These are phyloP conservation scores for Amphipoea oculea DNA, from an alignment of 2,888 invertebrate species.

Conservation along the genomic window DNA sequence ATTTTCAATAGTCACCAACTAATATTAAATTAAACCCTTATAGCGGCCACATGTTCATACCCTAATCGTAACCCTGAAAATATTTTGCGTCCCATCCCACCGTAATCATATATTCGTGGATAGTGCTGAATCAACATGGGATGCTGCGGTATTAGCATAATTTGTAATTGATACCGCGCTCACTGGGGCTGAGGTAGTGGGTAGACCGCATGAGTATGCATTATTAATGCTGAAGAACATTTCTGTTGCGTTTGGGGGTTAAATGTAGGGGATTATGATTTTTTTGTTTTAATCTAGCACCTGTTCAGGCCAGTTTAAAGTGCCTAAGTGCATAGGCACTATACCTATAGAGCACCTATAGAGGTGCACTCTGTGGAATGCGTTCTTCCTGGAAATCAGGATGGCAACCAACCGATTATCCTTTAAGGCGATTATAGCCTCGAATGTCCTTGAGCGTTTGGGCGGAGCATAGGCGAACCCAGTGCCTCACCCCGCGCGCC, in stretches of 20 bases:
- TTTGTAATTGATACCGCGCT: conserved; percentile 71
- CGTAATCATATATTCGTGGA: conserved; percentile 47
- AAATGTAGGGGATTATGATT: not conserved
- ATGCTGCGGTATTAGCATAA: conserved; percentile 72
- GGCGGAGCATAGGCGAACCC: too few species aligned
- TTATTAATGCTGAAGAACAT: conserved; percentile 26
- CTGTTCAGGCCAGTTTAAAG: not conserved
- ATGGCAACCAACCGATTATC: too few species aligned
- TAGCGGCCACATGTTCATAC: conserved; percentile 15
- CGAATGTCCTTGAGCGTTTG: too few species aligned
- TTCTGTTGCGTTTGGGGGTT: conserved; percentile 4
- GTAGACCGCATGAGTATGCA: conserved; percentile 22
- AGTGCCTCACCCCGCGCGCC: too few species aligned
- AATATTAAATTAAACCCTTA: not conserved
- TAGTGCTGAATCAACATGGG: conserved; percentile 73
- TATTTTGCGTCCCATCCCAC: conserved; percentile 14
- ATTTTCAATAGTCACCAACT: conserved; percentile 1
- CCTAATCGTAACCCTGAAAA: conserved; percentile 11
- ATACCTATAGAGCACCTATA: too few species aligned
- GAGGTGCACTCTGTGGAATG: too few species aligned
- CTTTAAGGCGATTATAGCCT: too few species aligned
- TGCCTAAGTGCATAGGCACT: not conserved
- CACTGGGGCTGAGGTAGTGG: conserved; percentile 10
- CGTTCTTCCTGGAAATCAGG: too few species aligned
- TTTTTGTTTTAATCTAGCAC: not conserved